These are phyloP conservation scores for Holothuria leucospilota DNA, from an alignment of 53 echinoderm and acorn worm species.

Conservation along the genomic window DNA sequence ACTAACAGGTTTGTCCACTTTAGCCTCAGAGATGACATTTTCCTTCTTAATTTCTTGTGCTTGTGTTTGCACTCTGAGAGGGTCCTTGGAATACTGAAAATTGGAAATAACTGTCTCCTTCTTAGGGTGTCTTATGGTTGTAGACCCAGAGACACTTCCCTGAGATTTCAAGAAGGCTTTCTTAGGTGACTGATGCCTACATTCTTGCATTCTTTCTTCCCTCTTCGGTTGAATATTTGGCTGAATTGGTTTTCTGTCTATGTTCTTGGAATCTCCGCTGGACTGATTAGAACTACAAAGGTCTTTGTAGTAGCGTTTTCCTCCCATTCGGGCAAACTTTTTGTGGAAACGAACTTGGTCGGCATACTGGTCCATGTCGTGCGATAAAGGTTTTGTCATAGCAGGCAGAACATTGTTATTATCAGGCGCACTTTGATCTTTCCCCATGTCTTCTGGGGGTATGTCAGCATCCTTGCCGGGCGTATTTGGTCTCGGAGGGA, in stretches of 20 bases:
- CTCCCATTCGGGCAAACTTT: constrained; percentile 95
- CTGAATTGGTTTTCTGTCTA: constrained; percentile 36
- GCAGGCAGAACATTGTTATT: constrained; percentile 30
- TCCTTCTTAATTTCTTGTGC: neutral
- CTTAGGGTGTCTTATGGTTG: constrained; percentile 42
- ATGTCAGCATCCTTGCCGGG: constrained; percentile 69
- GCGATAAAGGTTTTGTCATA: neutral
- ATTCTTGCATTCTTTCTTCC: constrained; percentile 33
- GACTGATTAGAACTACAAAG: constrained; percentile 54
- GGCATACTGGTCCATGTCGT: constrained; percentile 47
- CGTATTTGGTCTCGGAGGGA: constrained; percentile 74
- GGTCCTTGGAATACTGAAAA: constrained; percentile 37
- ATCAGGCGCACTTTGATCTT: neutral
- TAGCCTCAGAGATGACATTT: neutral
- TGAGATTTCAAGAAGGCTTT: constrained; percentile 52
- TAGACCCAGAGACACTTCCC: constrained; percentile 35
- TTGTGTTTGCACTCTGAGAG: neutral
- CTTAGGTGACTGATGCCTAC: constrained; percentile 61
- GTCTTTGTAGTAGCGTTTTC: constrained; percentile 75
- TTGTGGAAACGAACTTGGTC: constrained; percentile 90
- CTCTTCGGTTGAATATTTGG: constrained; percentile 44
- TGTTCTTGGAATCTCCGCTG: constrained; percentile 15
- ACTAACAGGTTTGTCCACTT: neutral
- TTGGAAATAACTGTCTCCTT: constrained; percentile 43
- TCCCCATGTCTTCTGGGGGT: neutral